These are phyloP conservation scores for Enteromius argenteus DNA, from an alignment of 2,797 vertebrate genomes.

Conservation along the genomic window DNA sequence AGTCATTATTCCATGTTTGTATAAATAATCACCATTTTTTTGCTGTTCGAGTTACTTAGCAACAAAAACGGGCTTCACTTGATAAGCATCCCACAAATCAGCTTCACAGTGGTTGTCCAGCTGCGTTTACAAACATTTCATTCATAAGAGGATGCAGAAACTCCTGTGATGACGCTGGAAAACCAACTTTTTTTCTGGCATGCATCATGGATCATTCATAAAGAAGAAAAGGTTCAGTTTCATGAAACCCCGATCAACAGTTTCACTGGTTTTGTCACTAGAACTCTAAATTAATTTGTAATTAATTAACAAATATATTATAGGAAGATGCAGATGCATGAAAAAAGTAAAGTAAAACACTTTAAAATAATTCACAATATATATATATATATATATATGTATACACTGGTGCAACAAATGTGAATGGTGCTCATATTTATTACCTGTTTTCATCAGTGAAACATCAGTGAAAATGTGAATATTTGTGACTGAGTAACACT, in stretches of 20 bases:
- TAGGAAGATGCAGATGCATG: background rate
- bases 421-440: background rate
- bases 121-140: background rate
- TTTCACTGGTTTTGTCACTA: background rate
- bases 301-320: background rate
- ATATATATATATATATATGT: background rate
- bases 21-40: background rate
- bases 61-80: background rate
- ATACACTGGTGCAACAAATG: background rate
- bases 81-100: background rate
- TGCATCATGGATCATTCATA: background rate
- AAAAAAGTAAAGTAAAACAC: background rate
- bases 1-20: background rate
- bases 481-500: constrained; percentile 32
- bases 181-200: background rate
- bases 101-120: background rate
- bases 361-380: background rate
- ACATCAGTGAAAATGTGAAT: background rate
- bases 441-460: background rate
- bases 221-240: background rate
- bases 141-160: background rate
- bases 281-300: background rate
- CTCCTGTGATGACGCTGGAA: background rate
- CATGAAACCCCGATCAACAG: background rate
- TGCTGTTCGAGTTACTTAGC: background rate